Conservation (phyloP, 1,140 invertebrate genomes). For the Drosophila arawakana region DNA sequence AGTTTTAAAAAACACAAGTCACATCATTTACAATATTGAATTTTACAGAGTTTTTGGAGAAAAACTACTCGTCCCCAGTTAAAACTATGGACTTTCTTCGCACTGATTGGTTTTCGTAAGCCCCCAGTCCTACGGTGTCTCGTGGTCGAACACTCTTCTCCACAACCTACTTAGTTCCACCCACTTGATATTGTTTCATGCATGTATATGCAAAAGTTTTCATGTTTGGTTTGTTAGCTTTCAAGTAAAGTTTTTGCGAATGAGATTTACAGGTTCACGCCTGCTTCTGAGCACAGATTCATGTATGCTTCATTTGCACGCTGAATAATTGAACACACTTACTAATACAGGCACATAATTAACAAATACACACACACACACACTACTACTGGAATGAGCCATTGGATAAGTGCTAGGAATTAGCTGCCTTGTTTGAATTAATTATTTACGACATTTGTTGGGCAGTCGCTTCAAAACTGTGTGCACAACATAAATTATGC, state of each 20-base stretch:
- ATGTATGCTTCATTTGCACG: constrained; percentile 52
- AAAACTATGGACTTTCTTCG: too few relatives aligned
- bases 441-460: constrained; percentile 58
- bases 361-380: background rate
- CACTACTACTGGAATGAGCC: background rate
- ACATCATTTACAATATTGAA: too few relatives aligned
- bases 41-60: too few relatives aligned
- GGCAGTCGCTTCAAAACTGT: constrained; percentile 64
- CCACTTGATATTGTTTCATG: constrained; percentile 4
- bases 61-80: too few relatives aligned
- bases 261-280: constrained; percentile 67
- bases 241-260: constrained; percentile 52
- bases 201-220: constrained; percentile 43
- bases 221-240: constrained; percentile 32
- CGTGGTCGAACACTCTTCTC: too few relatives aligned
- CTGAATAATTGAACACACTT: constrained; percentile 70
- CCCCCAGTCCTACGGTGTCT: too few relatives aligned
- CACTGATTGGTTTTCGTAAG: too few relatives aligned
- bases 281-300: constrained; percentile 43
- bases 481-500: constrained; percentile 68
- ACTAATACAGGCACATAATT: background rate
- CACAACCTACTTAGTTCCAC: too few relatives aligned
- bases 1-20: too few relatives aligned
- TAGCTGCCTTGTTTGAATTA: constrained; percentile 56
- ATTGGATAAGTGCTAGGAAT: constrained; percentile 42